Conservation (phyloP, 2,888 invertebrate genomes). For the Yponomeuta cagnagella region DNA sequence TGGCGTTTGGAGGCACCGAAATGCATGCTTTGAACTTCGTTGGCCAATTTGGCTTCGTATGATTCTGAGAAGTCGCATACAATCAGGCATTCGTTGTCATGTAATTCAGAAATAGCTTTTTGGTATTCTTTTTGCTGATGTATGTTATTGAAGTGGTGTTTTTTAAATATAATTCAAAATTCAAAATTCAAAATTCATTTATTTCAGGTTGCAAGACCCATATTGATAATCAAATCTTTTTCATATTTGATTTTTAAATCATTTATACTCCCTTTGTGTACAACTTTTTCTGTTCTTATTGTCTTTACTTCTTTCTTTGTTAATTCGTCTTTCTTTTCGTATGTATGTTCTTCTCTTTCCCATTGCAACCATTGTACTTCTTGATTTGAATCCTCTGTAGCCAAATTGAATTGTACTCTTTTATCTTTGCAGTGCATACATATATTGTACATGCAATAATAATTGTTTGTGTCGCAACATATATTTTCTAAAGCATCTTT, state of each 20-base stretch:
- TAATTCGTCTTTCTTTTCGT: slow-evolving; percentile 1
- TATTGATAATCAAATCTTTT: slow-evolving; percentile 12
- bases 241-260: slow-evolving; percentile 7
- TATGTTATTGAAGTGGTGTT: slow-evolving; percentile 13
- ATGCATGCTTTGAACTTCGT: slow-evolving; percentile 23
- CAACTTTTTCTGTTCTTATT: slow-evolving; percentile 10
- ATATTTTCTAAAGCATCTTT: slow-evolving; percentile 9
- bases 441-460: background rate
- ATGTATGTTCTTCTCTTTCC: slow-evolving; percentile 1
- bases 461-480: slow-evolving; percentile 9
- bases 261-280: slow-evolving; percentile 1
- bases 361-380: slow-evolving; percentile 2
- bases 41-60: slow-evolving; percentile 20
- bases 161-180: slow-evolving; percentile 11
- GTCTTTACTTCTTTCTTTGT: background rate
- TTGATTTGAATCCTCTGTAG: background rate
- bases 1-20: slow-evolving; percentile 22
- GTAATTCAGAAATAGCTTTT: slow-evolving; percentile 1
- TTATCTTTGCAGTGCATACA: background rate
- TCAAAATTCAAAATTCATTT: too few species aligned
- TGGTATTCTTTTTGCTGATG: slow-evolving; percentile 15
- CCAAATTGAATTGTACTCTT: background rate
- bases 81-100: slow-evolving; percentile 18
- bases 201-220: too few species aligned
- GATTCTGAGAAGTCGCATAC: slow-evolving; percentile 23